Conservation (phyloP, 2,797 vertebrate genomes). For the Bufotes viridis region DNA sequence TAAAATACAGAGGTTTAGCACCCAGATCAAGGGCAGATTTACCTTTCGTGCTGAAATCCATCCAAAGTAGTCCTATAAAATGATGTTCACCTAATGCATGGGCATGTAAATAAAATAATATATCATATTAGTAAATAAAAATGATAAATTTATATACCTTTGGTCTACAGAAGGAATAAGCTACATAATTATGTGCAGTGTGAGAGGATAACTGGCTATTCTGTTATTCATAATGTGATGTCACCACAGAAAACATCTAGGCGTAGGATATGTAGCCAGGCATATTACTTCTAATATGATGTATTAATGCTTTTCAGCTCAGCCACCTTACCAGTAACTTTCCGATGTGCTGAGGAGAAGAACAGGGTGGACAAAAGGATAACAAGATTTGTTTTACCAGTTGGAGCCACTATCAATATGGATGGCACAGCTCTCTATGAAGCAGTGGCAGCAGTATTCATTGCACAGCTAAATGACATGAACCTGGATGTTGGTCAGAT, state of each 20-base stretch:
- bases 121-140: no score
- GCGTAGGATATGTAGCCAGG: neutral
- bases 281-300: neutral
- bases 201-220: neutral
- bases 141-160: neutral
- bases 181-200: neutral
- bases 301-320: slow-evolving; percentile 77
- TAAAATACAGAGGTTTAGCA: no score
- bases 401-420: slow-evolving; percentile 98
- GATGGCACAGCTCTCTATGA: slow-evolving; percentile 96
- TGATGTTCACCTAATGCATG: neutral
- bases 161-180: neutral
- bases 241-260: neutral
- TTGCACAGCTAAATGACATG: slow-evolving; percentile 91
- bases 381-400: slow-evolving; percentile 94
- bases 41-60: neutral
- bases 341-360: slow-evolving; percentile 95
- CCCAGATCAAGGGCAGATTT: no score
- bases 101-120: neutral
- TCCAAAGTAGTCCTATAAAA: neutral
- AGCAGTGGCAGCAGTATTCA: slow-evolving; percentile 95
- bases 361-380: slow-evolving; percentile 93
- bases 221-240: neutral
- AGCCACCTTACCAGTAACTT: slow-evolving; percentile 94
- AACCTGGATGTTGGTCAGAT: slow-evolving; percentile 89